Percentiles rank a stretch among this genome's conserved stretches.
These are phyloP conservation scores for Trichopoda pennipes DNA, from an alignment of 2,888 invertebrate species.

Conservation along the genomic window DNA sequence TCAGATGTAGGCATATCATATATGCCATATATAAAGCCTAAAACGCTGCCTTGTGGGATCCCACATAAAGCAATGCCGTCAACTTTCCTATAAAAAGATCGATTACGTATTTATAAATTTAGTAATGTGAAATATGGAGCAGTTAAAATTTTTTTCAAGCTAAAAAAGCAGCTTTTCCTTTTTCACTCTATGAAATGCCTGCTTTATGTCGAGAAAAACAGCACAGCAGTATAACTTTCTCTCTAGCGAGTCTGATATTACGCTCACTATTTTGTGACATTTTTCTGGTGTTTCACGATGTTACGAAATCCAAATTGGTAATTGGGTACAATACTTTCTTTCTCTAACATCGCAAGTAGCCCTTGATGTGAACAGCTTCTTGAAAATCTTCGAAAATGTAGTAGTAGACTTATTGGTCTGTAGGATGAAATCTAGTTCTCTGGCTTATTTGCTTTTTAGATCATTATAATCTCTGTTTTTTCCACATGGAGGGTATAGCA, in stretches of 20 bases:
- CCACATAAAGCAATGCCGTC: background rate
- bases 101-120: background rate
- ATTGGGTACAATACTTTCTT: background rate
- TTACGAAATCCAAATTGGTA: too few species aligned
- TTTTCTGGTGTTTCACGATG: background rate
- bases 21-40: too few species aligned
- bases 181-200: background rate
- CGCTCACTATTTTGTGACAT: background rate
- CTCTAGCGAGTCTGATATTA: background rate
- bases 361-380: background rate
- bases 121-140: background rate
- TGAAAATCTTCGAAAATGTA: background rate
- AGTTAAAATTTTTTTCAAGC: background rate
- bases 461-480: too few species aligned
- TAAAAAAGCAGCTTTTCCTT: background rate
- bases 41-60: too few species aligned
- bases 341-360: background rate
- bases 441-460: too few species aligned
- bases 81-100: background rate
- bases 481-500: too few species aligned
- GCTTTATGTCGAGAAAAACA: too few species aligned
- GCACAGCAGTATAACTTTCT: background rate
- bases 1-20: background rate
- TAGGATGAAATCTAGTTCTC: too few species aligned
- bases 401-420: background rate